Conservation (phyloP, 2,888 invertebrate species). For the Nycteola revayana region DNA sequence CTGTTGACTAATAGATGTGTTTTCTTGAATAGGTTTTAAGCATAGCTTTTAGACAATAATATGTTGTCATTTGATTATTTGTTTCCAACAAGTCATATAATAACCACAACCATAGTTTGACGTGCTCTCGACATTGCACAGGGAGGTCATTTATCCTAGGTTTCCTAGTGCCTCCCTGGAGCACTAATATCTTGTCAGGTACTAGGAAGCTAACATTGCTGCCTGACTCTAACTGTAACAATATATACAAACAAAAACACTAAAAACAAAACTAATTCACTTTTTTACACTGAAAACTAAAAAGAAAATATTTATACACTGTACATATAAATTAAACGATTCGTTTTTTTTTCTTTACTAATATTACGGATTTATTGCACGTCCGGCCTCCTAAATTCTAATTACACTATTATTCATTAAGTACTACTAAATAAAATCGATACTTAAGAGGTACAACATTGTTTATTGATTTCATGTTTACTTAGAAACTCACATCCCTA, state of each 20-base stretch:
- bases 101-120: slow-evolving; percentile 39
- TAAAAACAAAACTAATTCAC: slow-evolving; percentile 15
- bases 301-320: slow-evolving; percentile 26
- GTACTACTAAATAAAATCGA: slow-evolving; percentile 32
- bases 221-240: slow-evolving; percentile 62
- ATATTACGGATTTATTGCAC: slow-evolving; percentile 75
- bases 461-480: no score
- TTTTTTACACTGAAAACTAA: no score
- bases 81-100: slow-evolving; percentile 53
- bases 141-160: slow-evolving; percentile 38
- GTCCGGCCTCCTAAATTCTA: slow-evolving; percentile 60
- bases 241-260: slow-evolving; percentile 28
- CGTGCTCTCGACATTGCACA: slow-evolving; percentile 51
- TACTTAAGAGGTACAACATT: slow-evolving; percentile 24
- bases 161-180: slow-evolving; percentile 55
- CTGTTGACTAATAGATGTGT: no score
- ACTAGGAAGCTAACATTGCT: slow-evolving; percentile 76
- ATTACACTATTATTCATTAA: slow-evolving; percentile 15
- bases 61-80: no score
- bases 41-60: no score
- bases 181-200: slow-evolving; percentile 70
- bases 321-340: slow-evolving; percentile 22
- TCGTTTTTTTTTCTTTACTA: slow-evolving; percentile 24
- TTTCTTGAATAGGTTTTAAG: no score
- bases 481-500: no score